These are phyloP conservation scores for Tretioscincus oriximinensis DNA, from an alignment of 2,113 vertebrate genomes.

Conservation along the genomic window DNA sequence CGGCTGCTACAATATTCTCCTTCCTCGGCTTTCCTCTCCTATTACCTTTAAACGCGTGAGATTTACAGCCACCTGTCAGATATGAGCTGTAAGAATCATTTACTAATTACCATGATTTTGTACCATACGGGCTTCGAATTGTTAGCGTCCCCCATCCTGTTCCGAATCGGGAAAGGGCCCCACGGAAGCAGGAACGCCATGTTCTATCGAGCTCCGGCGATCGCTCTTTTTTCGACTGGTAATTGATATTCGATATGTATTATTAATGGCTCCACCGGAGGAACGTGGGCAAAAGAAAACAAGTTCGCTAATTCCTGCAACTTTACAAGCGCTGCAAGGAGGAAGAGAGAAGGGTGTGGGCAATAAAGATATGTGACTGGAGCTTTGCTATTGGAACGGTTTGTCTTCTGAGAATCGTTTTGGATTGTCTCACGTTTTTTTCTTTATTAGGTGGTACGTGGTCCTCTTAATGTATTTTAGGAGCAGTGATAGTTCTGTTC, in stretches of 20 bases:
- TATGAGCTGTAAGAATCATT: conserved; percentile 57
- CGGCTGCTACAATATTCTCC: conserved; percentile 48
- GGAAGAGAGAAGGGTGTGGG: background rate
- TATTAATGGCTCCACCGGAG: conserved; percentile 47
- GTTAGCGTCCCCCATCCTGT: background rate
- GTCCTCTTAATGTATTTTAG: background rate
- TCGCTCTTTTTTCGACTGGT: conserved; percentile 39
- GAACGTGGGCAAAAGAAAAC: conserved; percentile 42
- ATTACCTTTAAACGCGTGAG: conserved; percentile 36
- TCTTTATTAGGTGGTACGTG: background rate
- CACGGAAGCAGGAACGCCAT: conserved; percentile 42
- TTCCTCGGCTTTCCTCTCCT: conserved; percentile 19
- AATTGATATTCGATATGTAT: conserved; percentile 53
- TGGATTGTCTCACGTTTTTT: background rate
- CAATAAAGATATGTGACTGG: background rate
- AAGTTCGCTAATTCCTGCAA: conserved; percentile 39
- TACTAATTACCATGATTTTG: conserved; percentile 60
- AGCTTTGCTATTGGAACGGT: background rate
- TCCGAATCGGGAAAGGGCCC: conserved; percentile 47
- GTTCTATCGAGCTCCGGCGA: conserved; percentile 39
- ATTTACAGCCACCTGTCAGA: conserved; percentile 52
- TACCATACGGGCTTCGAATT: conserved; percentile 41
- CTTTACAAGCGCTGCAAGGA: background rate
- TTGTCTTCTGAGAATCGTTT: background rate
- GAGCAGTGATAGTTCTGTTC: too few relatives aligned